A percentile compares a stretch with the other conserved stretches of the same genome.
Evolutionary conservation across 1,140 invertebrate species (phyloP).

Genomic region (Dendrolimus kikuchii): DNA sequence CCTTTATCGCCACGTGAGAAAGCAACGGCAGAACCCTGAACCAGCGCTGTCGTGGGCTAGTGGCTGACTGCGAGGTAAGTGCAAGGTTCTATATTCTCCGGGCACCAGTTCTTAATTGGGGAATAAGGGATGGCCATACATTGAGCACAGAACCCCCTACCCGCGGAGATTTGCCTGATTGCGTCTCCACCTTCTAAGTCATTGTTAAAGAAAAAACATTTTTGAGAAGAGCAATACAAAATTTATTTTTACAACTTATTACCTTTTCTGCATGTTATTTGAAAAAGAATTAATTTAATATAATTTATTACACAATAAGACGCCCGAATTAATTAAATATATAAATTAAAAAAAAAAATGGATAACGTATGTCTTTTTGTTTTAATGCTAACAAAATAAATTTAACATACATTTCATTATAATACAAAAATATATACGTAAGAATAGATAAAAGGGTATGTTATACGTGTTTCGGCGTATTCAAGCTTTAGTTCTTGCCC

Average conservation of each 20-base stretch:
- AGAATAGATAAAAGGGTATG: slow-evolving; percentile 60
- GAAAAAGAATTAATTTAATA: slow-evolving; percentile 19
- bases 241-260: slow-evolving; percentile 63
- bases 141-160: too few relatives aligned
- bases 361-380: slow-evolving; percentile 66
- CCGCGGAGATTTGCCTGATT: too few relatives aligned
- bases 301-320: slow-evolving; percentile 7
- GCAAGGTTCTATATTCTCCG: too few relatives aligned
- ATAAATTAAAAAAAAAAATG: slow-evolving; percentile 62
- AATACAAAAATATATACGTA: slow-evolving; percentile 70
- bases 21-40: too few relatives aligned
- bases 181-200: too few relatives aligned
- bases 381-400: slow-evolving; percentile 72
- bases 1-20: too few relatives aligned
- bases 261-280: slow-evolving; percentile 42
- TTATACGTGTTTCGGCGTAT: slow-evolving; percentile 47
- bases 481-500: too few relatives aligned
- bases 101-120: too few relatives aligned
- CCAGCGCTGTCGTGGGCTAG: too few relatives aligned
- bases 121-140: too few relatives aligned
- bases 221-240: slow-evolving; percentile 65
- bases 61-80: too few relatives aligned
- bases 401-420: slow-evolving; percentile 66
- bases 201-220: background rate
- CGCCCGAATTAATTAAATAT: slow-evolving; percentile 4